Percentiles rank a stretch among this genome's conserved stretches.
Conservation (phyloP, 2,888 invertebrate genomes). For the Cyclophora punctaria region DNA sequence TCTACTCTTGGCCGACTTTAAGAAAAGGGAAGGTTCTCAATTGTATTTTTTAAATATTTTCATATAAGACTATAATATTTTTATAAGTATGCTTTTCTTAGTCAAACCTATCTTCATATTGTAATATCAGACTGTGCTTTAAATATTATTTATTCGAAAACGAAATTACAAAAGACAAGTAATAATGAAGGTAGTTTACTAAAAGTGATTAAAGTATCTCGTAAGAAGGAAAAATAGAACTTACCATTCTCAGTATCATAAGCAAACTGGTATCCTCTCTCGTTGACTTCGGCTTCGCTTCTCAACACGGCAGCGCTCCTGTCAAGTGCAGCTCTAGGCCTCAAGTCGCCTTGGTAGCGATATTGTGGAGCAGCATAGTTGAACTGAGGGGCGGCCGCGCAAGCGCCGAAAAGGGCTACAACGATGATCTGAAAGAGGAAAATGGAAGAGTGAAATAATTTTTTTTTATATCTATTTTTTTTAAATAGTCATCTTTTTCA, state of each 20-base stretch:
- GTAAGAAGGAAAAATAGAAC: conserved; percentile 6
- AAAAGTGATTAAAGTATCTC: background rate
- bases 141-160: no score
- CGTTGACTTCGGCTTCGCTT: conserved; percentile 51
- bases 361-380: conserved; percentile 37
- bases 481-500: no score
- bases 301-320: conserved; percentile 54
- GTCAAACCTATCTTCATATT: no score
- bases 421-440: conserved; percentile 41
- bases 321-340: conserved; percentile 45
- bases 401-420: conserved; percentile 42
- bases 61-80: no score
- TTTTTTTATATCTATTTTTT: background rate
- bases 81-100: no score
- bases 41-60: no score
- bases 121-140: no score
- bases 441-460: no score
- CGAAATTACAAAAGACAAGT: no score
- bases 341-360: conserved; percentile 36
- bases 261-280: conserved; percentile 58
- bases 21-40: no score
- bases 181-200: no score
- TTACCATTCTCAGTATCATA: conserved; percentile 79
- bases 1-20: no score
- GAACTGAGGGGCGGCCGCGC: conserved; percentile 37